Percentiles rank a stretch among this genome's conserved stretches.
These are phyloP conservation scores for Lophura nycthemera DNA, from an alignment of 2,113 vertebrate genomes.

Conservation along the genomic window DNA sequence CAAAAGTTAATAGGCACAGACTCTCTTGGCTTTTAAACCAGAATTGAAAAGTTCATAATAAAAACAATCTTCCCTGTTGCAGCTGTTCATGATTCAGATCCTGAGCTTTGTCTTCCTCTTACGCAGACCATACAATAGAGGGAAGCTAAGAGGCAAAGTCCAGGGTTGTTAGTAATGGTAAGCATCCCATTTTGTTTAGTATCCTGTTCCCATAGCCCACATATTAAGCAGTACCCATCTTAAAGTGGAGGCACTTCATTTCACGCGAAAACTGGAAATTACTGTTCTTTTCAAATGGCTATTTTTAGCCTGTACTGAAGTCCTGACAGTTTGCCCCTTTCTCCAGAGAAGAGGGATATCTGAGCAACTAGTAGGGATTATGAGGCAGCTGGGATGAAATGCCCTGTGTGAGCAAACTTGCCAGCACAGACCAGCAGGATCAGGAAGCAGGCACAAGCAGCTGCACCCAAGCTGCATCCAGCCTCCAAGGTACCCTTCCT, in stretches of 20 bases:
- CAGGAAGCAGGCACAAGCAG: not conserved
- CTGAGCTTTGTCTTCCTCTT: not conserved
- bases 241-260: not conserved
- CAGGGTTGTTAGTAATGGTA: not conserved
- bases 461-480: not conserved
- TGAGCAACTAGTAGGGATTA: not conserved
- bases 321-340: not conserved
- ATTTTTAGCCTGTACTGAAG: not conserved
- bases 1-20: not conserved
- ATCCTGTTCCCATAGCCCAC: not conserved
- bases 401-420: rapidly evolving
- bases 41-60: not conserved
- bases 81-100: not conserved
- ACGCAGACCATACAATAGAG: not conserved
- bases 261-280: not conserved
- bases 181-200: not conserved
- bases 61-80: not conserved
- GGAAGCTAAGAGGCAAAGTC: not conserved
- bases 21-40: not conserved
- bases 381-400: not conserved
- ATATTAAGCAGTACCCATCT: not conserved
- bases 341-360: rapidly evolving
- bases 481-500: rapidly evolving
- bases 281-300: not conserved
- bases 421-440: too few species aligned